These are phyloP conservation scores for Plebejus melissa DNA, from an alignment of 2,888 invertebrate genomes.

Conservation along the genomic window DNA sequence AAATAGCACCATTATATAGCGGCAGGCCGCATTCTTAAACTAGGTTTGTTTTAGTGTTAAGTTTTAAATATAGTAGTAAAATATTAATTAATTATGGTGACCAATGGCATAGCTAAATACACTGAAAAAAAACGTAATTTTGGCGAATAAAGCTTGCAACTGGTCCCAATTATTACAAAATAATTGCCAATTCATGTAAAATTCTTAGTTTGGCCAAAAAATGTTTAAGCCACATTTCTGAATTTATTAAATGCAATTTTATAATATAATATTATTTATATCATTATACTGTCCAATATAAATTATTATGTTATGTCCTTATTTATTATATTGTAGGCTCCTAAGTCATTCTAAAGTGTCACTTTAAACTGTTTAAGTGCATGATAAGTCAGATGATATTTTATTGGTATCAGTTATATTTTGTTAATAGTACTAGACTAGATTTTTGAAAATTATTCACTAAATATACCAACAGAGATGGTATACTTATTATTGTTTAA, in stretches of 20 bases:
- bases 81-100: not conserved
- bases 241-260: too few relatives aligned
- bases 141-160: not conserved
- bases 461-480: not conserved
- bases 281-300: not conserved
- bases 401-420: not conserved
- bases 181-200: slow-evolving; percentile 18
- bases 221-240: not conserved
- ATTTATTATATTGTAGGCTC: not conserved
- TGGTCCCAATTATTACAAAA: slow-evolving; percentile 5
- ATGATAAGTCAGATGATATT: not conserved
- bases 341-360: too few relatives aligned
- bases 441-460: not conserved
- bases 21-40: slow-evolving; percentile 22
- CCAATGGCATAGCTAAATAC: slow-evolving; percentile 1
- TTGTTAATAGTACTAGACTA: not conserved
- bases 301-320: not conserved
- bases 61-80: slow-evolving; percentile 18
- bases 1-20: slow-evolving; percentile 28
- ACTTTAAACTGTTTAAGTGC: not conserved
- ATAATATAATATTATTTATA: not conserved
- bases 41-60: slow-evolving; percentile 1
- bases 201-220: not conserved
- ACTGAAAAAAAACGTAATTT: not conserved
- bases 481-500: not conserved